Base-by-base conservation (phyloP, 2,888 invertebrate genomes). In the Ormyrus thymus region DNA sequence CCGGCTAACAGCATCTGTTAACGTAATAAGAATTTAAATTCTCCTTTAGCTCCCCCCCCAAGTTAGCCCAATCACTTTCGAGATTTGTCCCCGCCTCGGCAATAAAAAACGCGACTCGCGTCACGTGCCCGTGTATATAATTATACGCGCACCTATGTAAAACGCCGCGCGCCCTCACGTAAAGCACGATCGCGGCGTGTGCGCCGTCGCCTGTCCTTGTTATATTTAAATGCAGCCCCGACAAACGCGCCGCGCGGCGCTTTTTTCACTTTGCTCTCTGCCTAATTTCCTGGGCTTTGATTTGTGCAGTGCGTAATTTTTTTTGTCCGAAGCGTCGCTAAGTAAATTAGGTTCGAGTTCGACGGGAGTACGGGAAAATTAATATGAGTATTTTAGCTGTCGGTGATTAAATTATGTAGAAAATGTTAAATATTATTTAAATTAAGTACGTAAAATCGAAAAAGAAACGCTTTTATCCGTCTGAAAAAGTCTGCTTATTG, bases 11-110 rank as follows among this genome's bases (percentile, higher is more conserved):
- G 68, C 78, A 73, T 78, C 73, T 62, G 73, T 78, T 62, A 78
- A 69, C 78, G 68, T 73, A 78, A 78, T 78, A 73, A 78, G 68
- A 73, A 78, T 78, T 64, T 69, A 56, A 73, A 78, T 78, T 78
- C 62, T 56, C 46, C 62, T 55, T 48, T 13, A 50, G 66, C 15
- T 13, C 0, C 29, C 29, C 29, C 29, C 29, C 29, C 29, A 29
- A 29, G 29, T 29, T 29, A 29, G 29, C 29, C 61, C 68, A 58
- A 76, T 68, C 61, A 53, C 53, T 58, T 65, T 65, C 58, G 58
- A 11, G 58, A 56, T 69, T 62, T n/a, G 61, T 55, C 50, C 48
- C 45, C 10, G 59, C 15, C 51, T 59, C 53, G 29, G 55, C 11
- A 15, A 55, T 29, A 29, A 29, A 29, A 29, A 45, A 62, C 62